Evolutionary conservation across 1,140 invertebrate species (phyloP).

Genomic region (Hyphantria cunea): DNA sequence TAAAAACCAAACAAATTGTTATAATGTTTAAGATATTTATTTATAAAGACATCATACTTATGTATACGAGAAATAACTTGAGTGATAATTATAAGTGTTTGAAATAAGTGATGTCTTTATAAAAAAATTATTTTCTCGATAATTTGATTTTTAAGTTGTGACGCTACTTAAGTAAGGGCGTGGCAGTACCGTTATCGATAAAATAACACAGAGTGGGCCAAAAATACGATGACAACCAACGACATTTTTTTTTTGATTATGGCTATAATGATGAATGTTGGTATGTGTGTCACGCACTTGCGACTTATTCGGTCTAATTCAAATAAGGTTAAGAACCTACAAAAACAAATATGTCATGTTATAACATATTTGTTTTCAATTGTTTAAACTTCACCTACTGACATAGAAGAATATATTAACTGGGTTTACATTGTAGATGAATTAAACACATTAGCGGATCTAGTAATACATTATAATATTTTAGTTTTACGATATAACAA

Average conservation of each 20-base stretch:
- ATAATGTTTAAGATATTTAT: too few species aligned
- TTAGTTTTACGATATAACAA: too few species aligned
- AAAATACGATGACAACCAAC: slow-evolving; percentile 8
- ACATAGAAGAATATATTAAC: background rate
- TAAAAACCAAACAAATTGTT: too few species aligned
- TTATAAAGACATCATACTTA: too few species aligned
- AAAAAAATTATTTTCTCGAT: too few species aligned
- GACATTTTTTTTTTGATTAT: background rate
- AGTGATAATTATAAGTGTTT: too few species aligned
- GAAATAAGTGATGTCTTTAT: too few species aligned
- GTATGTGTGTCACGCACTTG: slow-evolving; percentile 21
- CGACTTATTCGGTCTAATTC: slow-evolving; percentile 20
- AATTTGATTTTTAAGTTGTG: too few species aligned
- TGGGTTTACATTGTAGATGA: background rate
- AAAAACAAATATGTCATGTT: background rate
- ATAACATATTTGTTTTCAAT: background rate
- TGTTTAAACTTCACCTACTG: background rate
- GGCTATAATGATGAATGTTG: slow-evolving; percentile 14
- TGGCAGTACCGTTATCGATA: background rate
- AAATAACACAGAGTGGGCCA: background rate
- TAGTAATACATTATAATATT: too few species aligned
- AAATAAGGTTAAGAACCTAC: slow-evolving; percentile 19
- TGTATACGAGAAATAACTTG: too few species aligned
- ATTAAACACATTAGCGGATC: background rate
- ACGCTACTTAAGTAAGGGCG: too few species aligned